Evolutionary conservation across 2,888 invertebrate genomes (phyloP).

Genomic region (Pyralis farinalis): DNA sequence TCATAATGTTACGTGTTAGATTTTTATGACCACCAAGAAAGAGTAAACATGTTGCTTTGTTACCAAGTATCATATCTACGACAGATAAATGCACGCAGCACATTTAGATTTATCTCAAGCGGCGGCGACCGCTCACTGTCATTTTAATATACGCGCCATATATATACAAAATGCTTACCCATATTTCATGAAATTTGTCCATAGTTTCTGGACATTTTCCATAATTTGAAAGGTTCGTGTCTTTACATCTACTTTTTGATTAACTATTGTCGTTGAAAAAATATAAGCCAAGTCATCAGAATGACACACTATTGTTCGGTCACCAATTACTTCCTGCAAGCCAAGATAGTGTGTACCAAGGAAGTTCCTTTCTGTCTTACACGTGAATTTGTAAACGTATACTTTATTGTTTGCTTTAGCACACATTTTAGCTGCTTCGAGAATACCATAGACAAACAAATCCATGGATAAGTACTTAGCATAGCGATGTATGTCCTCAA

Average conservation of each 20-base stretch:
- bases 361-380: constrained; percentile 37
- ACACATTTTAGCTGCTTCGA: constrained; percentile 29
- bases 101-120: too few species aligned
- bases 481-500: constrained; percentile 24
- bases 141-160: too few species aligned
- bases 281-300: constrained; percentile 36
- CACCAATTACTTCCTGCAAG: constrained; percentile 14
- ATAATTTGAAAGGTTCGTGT: constrained; percentile 31
- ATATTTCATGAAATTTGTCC: constrained; percentile 42
- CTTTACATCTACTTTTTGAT: constrained; percentile 19
- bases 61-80: too few species aligned
- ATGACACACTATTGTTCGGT: constrained; percentile 26
- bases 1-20: too few species aligned
- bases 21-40: too few species aligned
- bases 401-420: constrained; percentile 24
- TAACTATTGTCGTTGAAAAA: constrained; percentile 23
- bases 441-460: constrained; percentile 22
- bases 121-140: too few species aligned
- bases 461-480: constrained; percentile 26
- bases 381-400: constrained; percentile 41
- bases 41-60: too few species aligned
- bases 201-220: constrained; percentile 31
- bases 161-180: constrained; percentile 30
- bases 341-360: neutral
- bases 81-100: too few species aligned